These are phyloP conservation scores for Chondrosia reniformis DNA, from an alignment of 37 sponge, comb jelly and placozoan genomes.

Conservation along the genomic window DNA sequence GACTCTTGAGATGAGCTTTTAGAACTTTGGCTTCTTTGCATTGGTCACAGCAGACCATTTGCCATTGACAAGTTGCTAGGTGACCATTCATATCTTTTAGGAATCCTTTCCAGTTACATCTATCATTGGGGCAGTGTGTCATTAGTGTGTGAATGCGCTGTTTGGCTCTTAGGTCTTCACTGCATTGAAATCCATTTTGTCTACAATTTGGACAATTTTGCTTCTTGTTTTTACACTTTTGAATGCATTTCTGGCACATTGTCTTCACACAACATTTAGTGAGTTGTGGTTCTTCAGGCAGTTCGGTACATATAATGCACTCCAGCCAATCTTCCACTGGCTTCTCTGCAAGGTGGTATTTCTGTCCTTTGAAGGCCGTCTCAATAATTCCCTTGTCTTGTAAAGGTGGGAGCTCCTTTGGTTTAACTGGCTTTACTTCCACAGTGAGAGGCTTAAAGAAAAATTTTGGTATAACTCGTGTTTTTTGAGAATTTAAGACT, in stretches of 20 bases:
- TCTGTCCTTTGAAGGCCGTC: background rate
- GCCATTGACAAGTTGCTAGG: background rate
- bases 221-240: background rate
- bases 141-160: background rate
- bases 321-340: background rate
- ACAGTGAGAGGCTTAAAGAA: no score
- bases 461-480: background rate
- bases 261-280: conserved; percentile 4
- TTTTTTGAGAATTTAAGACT: background rate
- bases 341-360: background rate
- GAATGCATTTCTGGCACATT: background rate
- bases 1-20: background rate
- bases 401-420: background rate
- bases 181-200: background rate
- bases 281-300: background rate
- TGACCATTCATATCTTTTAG: background rate
- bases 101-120: background rate
- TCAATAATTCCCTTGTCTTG: background rate
- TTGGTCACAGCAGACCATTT: no score
- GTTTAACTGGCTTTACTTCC: background rate
- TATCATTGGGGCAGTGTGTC: background rate
- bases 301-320: background rate
- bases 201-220: background rate
- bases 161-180: background rate
- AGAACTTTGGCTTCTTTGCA: background rate